Conservation (phyloP, 2,797 vertebrate genomes). For the Thalassophryne amazonica region DNA sequence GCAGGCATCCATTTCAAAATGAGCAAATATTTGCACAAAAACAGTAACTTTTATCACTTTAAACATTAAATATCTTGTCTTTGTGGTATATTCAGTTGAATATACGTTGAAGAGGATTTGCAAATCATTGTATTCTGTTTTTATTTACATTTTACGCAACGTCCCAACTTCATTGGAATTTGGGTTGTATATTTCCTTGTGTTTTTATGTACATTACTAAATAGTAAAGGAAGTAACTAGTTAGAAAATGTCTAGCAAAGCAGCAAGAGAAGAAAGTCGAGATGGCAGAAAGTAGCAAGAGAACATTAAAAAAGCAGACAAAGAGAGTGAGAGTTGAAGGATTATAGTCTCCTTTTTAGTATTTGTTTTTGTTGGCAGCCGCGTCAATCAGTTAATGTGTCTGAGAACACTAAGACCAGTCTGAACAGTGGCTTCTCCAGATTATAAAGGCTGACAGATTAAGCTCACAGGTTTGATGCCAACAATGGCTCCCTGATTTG, state of each 20-base stretch:
- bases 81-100: too few species aligned
- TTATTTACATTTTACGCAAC: too few species aligned
- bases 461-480: constrained; percentile 12
- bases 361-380: constrained; percentile 49
- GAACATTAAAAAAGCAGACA: background rate
- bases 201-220: too few species aligned
- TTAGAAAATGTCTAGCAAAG: constrained; percentile 28
- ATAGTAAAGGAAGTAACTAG: too few species aligned
- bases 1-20: too few species aligned
- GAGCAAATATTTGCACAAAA: too few species aligned
- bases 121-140: too few species aligned
- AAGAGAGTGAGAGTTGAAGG: constrained; percentile 5
- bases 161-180: too few species aligned
- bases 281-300: background rate
- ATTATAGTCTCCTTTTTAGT: constrained; percentile 26
- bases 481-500: constrained; percentile 11
- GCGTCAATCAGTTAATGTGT: constrained; percentile 59
- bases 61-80: too few species aligned
- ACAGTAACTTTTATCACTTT: too few species aligned
- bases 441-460: constrained; percentile 20
- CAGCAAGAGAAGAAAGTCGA: background rate
- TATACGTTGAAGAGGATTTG: too few species aligned
- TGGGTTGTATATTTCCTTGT: too few species aligned
- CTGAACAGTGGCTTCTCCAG: constrained; percentile 28
- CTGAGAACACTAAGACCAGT: constrained; percentile 43